Evolutionary conservation across 23 tunicate species (phyloP).

Genomic region (Phallusia fumigata): DNA sequence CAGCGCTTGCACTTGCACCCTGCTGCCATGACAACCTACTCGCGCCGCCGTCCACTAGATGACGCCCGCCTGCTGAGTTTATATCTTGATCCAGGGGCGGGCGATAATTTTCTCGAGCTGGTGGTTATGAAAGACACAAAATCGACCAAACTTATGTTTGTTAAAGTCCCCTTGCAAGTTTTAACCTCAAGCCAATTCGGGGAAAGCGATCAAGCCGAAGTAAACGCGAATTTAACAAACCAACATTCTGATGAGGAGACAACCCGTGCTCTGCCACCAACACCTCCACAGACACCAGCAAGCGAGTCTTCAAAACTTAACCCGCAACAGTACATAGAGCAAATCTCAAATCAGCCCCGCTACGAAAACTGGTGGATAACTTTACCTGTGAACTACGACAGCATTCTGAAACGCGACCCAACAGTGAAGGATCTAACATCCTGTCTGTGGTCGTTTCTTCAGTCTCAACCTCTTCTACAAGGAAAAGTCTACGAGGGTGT

Average conservation of each 20-base stretch:
- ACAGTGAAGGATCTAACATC: constrained; percentile 38
- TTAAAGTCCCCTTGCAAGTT: constrained; percentile 4
- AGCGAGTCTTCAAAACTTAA: constrained; percentile 1
- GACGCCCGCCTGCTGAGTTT: constrained; percentile 41
- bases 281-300: constrained; percentile 72
- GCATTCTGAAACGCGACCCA: constrained; percentile 79
- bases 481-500: background rate
- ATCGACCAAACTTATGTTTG: background rate
- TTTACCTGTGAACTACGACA: constrained; percentile 23
- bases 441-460: background rate
- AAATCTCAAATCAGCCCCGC: background rate
- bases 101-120: constrained; percentile 59
- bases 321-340: background rate
- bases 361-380: constrained; percentile 56
- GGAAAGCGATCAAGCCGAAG: background rate
- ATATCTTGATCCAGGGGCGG: constrained; percentile 46
- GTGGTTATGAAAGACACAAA: constrained; percentile 6
- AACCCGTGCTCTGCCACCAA: constrained; percentile 27
- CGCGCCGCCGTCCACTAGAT: constrained; percentile 57
- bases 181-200: background rate
- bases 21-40: constrained; percentile 58
- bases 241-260: background rate
- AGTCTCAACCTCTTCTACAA: background rate
- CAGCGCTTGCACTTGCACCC: constrained; percentile 70
- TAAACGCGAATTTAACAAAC: background rate